Base-by-base conservation (phyloP, 2,797 vertebrate genomes). In the Lepus townsendii region DNA sequence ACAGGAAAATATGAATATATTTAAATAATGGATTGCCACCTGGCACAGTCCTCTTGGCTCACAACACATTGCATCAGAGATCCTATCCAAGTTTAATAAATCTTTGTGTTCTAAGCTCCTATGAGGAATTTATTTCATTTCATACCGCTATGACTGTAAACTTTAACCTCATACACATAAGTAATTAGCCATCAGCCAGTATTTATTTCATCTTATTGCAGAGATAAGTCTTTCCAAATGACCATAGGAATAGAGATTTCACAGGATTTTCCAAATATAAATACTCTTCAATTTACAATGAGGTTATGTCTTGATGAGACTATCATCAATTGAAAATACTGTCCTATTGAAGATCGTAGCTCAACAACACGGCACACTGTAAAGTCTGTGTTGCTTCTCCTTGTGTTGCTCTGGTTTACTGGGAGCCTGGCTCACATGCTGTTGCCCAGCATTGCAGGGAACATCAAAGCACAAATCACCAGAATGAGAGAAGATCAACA, bases 181-280 rank as follows among this genome's bases (percentile, higher is more conserved):
- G 84, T 78, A 76, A 50, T 32, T 82, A n/a, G 7, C 30, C 2
- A 1, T 69, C 6, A 73, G 42, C 76, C 84, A 38, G 30, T 84
- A n/a, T 38, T 71, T 71, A 14, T 71, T 96, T 83, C 35, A 60
- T 71, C 17, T 60, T 66, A 75, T 22, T 50, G 76, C 80, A 90
- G 66, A 93, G 83, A 9, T 1, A 83, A 71, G 13, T 35, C 50
- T 91, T 86, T 68, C 30, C n/a, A 60, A 68, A 76, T 68, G 62
- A n/a, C 52, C 30, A 54, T 27, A 42, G 14, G 17, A 42, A 52
- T 86, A 7, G 14, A 57, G 62, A 73, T 68, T 13, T 38, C 66
- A 27, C 1, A 20, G 32, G 5, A 2, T 47, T 88, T 63, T 62
- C 57, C 2, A 73, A 68, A 79, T 71, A 65, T 22, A 4, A 20